Evolutionary conservation across 2,888 invertebrate genomes (phyloP).

Genomic region (Coelopa pilipes): DNA sequence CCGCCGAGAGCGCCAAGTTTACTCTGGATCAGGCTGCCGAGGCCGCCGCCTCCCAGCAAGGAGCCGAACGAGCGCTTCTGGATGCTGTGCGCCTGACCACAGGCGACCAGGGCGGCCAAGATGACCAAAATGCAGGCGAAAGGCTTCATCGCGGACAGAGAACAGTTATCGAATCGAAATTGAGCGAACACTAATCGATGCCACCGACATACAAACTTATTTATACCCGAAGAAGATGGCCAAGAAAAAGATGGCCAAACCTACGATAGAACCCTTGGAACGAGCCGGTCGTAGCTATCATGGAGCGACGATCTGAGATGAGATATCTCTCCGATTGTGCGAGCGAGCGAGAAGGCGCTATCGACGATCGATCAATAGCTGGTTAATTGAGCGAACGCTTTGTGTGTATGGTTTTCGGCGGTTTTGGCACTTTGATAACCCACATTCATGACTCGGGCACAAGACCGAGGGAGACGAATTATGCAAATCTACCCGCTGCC

Average conservation of each 20-base stretch:
- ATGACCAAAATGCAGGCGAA: constrained; percentile 55
- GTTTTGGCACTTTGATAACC: neutral
- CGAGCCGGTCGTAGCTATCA: too few species aligned
- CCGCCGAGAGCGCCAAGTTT: constrained; percentile 23
- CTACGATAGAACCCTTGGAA: too few species aligned
- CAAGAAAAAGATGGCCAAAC: too few species aligned
- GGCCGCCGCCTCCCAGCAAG: constrained; percentile 45
- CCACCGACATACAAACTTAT: constrained; percentile 45
- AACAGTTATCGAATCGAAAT: constrained; percentile 48
- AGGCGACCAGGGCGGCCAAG: constrained; percentile 51
- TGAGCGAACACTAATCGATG: constrained; percentile 54
- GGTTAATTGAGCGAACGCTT: constrained; percentile 15
- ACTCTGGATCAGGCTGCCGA: neutral
- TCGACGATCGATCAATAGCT: constrained; percentile 8
- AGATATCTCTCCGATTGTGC: neutral
- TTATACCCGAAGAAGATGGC: constrained; percentile 49
- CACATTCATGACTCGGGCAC: too few species aligned
- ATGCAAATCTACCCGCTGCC: neutral
- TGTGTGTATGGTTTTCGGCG: neutral
- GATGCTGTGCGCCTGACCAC: constrained; percentile 49
- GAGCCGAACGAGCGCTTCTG: constrained; percentile 50
- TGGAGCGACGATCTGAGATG: too few species aligned
- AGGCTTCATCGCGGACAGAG: constrained; percentile 51
- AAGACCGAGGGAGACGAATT: neutral
- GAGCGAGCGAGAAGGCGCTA: neutral